Evolutionary conservation across 2,797 vertebrate genomes (phyloP).

Genomic region (Tenualosa ilisha): DNA sequence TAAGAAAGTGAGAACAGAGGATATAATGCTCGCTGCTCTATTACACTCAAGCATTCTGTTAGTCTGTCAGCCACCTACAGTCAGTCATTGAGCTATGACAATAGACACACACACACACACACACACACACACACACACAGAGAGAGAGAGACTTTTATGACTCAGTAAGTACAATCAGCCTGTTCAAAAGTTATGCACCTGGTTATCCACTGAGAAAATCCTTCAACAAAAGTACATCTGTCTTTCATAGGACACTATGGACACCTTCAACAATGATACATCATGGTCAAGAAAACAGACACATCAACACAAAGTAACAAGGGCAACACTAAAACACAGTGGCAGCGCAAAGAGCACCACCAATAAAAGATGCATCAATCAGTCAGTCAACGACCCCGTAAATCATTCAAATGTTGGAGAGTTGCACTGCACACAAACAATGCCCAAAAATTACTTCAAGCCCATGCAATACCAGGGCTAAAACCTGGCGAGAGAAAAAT

Average conservation of each 20-base stretch:
- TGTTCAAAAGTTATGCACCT: not conserved
- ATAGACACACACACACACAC: too few relatives aligned
- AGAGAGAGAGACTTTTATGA: too few relatives aligned
- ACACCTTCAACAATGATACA: not conserved
- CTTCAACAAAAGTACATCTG: not conserved
- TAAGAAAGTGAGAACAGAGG: not conserved
- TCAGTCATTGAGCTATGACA: not conserved
- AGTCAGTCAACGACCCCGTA: not conserved
- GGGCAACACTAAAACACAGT: not conserved
- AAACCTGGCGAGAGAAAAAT: conserved; percentile 32
- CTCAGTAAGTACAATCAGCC: not conserved
- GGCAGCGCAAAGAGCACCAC: not conserved
- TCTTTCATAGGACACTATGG: not conserved
- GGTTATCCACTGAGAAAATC: not conserved
- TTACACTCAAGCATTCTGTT: too few relatives aligned
- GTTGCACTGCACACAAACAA: conserved; percentile 17
- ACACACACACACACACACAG: too few relatives aligned
- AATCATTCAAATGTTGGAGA: not conserved
- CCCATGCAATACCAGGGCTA: conserved; percentile 39
- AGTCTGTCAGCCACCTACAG: not conserved
- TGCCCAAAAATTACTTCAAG: conserved; percentile 32
- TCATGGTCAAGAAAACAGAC: not conserved
- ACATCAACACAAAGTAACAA: not conserved
- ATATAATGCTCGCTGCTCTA: not conserved
- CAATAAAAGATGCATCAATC: conserved; percentile 11